Base-by-base conservation (phyloP, 2,113 vertebrate genomes). In the Dicerorhinus sumatrensis region DNA sequence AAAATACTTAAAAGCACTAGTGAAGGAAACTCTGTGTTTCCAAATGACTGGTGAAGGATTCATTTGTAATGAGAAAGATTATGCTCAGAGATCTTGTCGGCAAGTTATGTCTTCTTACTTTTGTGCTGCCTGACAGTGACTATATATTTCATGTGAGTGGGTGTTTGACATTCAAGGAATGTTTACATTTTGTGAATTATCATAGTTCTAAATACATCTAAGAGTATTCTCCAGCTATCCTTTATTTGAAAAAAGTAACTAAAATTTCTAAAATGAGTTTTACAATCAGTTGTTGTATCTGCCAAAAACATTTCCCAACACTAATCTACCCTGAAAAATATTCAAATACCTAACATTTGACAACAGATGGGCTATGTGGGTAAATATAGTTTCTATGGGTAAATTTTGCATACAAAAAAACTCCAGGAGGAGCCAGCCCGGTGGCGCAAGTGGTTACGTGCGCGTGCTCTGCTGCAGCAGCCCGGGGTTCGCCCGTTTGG, bases 131-230 rank as follows among this genome's bases (percentile, higher is more conserved):
- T 85, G 46, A 87, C 23, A 23, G 42, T 4, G 77, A 75, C 29
- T 94, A 70, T 16, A 8, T 6, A 77, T 63, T 85, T 97, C 14
- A 90, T n/a, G 21, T 58, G 58, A 42, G 63, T 42, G 79, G 73
- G 31, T 92, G n/a, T 48, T 33, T 48, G 65, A 92, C 25, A 75
- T 56, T 25, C 25, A 65, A 87, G 31, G 80, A 58, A 25, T 72
- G 92, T 48, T 62, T 85, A 36, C 10, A 79, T 94, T 84, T 92
- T 97, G 36, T 85, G 54, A 92, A 63, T 62, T 65, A 89, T 79
- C 20, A 63, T 42, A 65, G 9, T 42, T 92, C 11, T 62, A 91
- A 88, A 65, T 80, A 91, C 13, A 84, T 58, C 93, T 80, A 46
- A 87, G 46, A 91, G 91, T 82, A 83, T 48, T 83, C 33, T 82